Percentiles rank a stretch among this genome's conserved stretches.
Conservation (phyloP, 2,113 vertebrate genomes). For the Epinephelus fuscoguttatus region DNA sequence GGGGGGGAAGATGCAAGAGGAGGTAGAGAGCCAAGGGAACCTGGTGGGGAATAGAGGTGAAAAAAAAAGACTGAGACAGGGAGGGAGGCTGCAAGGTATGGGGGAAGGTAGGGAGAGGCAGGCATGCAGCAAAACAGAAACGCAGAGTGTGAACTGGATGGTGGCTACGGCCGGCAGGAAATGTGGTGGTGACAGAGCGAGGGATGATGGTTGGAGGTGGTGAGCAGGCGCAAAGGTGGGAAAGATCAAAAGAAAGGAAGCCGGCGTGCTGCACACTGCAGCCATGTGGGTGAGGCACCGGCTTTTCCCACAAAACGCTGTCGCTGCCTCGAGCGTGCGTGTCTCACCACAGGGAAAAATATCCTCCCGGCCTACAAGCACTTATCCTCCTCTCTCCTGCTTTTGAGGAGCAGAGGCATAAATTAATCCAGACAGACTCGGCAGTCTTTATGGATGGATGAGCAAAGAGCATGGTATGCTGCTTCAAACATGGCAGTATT, state of each 20-base stretch:
- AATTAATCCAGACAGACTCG: conserved; percentile 49
- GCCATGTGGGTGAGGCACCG: conserved; percentile 83
- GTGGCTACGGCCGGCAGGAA: conserved; percentile 3
- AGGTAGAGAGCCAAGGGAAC: not conserved
- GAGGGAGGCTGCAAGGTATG: conserved; percentile 42
- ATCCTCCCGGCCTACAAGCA: conserved; percentile 26
- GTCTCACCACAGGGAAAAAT: conserved; percentile 20
- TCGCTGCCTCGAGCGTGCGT: conserved; percentile 33
- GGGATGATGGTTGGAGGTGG: conserved; percentile 33
- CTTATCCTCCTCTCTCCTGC: conserved; percentile 35
- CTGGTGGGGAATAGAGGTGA: conserved; percentile 11
- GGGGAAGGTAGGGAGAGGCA: conserved; percentile 58
- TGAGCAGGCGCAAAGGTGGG: conserved; percentile 34
- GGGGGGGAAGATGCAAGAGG: not conserved
- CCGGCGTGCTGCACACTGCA: conserved; percentile 71
- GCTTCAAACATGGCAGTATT: not conserved
- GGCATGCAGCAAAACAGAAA: conserved; percentile 52
- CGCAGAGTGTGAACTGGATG: conserved; percentile 11
- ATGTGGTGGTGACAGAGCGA: conserved; percentile 38
- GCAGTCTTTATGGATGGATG: conserved; percentile 36
- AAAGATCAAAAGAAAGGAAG: conserved; percentile 27
- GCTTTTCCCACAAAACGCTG: conserved; percentile 50
- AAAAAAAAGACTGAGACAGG: conserved; percentile 28
- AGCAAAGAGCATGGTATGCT: conserved; percentile 52
- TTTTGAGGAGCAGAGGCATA: conserved; percentile 44